These are phyloP conservation scores for Syngnathus floridae DNA, from an alignment of 2,113 vertebrate species.

Conservation along the genomic window DNA sequence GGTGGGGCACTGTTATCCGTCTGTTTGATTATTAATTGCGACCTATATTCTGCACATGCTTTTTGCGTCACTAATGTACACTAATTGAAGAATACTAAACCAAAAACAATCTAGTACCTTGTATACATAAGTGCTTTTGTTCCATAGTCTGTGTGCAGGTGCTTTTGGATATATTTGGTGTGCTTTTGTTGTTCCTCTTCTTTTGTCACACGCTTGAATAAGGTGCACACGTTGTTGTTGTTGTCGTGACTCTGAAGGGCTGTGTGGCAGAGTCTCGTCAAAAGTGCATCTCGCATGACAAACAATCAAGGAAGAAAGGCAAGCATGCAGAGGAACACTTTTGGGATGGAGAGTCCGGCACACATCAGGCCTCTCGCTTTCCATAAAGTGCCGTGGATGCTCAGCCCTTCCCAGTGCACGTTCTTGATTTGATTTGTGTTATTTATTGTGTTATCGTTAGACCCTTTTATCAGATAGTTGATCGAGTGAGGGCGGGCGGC, in stretches of 20 bases:
- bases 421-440: slow-evolving; percentile 51
- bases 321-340: slow-evolving; percentile 10
- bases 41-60: slow-evolving; percentile 64
- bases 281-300: slow-evolving; percentile 48
- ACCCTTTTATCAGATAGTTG: slow-evolving; percentile 48
- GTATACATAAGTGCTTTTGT: slow-evolving; percentile 73
- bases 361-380: slow-evolving; percentile 31
- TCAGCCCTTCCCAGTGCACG: slow-evolving; percentile 51
- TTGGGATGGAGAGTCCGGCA: slow-evolving; percentile 31
- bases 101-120: slow-evolving; percentile 71
- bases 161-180: slow-evolving; percentile 64
- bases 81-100: slow-evolving; percentile 71
- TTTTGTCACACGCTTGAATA: slow-evolving; percentile 55
- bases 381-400: slow-evolving; percentile 43
- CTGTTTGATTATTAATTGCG: slow-evolving; percentile 60
- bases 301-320: slow-evolving; percentile 40
- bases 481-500: slow-evolving; percentile 25
- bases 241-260: slow-evolving; percentile 64
- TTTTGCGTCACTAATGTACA: slow-evolving; percentile 67
- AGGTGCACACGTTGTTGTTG: slow-evolving; percentile 61
- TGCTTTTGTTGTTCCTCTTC: slow-evolving; percentile 55
- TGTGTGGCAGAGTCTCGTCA: slow-evolving; percentile 44
- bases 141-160: slow-evolving; percentile 58
- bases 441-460: slow-evolving; percentile 63
- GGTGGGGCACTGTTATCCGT: slow-evolving; percentile 49